A percentile compares a stretch with the other conserved stretches of the same genome.
Conservation (phyloP, 2,888 invertebrate genomes). For the Lithodes maja region DNA sequence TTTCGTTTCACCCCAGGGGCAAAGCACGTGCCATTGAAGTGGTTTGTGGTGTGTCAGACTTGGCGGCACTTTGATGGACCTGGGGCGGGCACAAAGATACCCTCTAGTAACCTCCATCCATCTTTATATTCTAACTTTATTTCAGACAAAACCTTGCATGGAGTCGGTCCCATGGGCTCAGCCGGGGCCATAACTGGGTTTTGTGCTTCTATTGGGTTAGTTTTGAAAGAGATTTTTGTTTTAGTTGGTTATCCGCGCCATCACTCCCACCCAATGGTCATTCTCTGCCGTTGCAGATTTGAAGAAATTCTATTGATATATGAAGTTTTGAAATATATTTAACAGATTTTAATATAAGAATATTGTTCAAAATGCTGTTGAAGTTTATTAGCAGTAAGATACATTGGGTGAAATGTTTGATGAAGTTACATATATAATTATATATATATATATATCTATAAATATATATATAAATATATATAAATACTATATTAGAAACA, state of each 20-base stretch:
- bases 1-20: neutral
- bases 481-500: conserved; percentile 38
- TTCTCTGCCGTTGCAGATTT: neutral
- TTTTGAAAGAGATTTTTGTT: conserved; percentile 9
- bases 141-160: conserved; percentile 62
- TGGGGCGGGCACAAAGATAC: neutral
- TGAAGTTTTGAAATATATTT: neutral
- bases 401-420: conserved; percentile 38
- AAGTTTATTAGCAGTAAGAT: conserved; percentile 9
- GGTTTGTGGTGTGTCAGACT: neutral
- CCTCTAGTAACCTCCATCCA: neutral
- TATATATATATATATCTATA: neutral
- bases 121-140: neutral
- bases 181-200: conserved; percentile 62
- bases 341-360: neutral
- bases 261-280: conserved; percentile 28
- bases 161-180: conserved; percentile 64
- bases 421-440: neutral
- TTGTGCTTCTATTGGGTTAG: conserved; percentile 48
- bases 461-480: conserved; percentile 8
- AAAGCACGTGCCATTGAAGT: neutral
- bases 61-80: neutral
- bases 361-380: neutral
- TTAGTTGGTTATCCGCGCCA: conserved; percentile 44
- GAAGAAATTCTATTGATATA: neutral